Conservation (phyloP, 2,888 invertebrate genomes). For the Gnatocerus cornutus region DNA sequence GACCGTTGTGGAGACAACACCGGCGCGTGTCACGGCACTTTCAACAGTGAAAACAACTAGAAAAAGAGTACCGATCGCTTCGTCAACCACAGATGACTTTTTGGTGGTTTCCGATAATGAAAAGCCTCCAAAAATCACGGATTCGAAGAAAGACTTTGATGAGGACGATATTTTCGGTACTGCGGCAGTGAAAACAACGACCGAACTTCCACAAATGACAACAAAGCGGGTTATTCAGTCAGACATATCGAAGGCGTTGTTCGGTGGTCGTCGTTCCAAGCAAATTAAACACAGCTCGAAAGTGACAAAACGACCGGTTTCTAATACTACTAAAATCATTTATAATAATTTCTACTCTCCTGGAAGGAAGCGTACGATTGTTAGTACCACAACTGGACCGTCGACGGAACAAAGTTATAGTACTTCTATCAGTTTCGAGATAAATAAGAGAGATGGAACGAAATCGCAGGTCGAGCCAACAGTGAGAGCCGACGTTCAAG, state of each 20-base stretch:
- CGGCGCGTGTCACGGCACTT: too few relatives aligned
- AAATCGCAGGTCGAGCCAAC: conserved; percentile 39
- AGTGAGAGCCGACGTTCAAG: conserved; percentile 53
- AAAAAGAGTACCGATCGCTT: neutral
- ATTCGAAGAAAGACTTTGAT: conserved; percentile 27
- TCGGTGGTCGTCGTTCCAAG: conserved; percentile 52
- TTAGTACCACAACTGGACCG: conserved; percentile 54
- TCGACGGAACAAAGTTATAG: conserved; percentile 72
- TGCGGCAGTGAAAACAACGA: conserved; percentile 24
- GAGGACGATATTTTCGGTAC: conserved; percentile 64
- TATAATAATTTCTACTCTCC: conserved; percentile 64
- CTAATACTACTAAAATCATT: conserved; percentile 59
- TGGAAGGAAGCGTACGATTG: conserved; percentile 52
- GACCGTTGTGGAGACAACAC: neutral
- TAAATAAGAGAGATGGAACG: conserved; percentile 67
- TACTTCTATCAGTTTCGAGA: conserved; percentile 73
- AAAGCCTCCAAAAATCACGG: neutral
- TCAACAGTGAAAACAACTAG: neutral
- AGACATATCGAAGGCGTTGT: conserved; percentile 57
- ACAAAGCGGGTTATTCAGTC: conserved; percentile 54
- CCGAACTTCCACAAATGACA: conserved; percentile 32
- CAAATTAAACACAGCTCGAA: conserved; percentile 44
- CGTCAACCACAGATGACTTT: neutral
- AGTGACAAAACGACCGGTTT: conserved; percentile 30
- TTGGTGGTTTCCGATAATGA: neutral